Conservation (phyloP, 35 echinoderm and acorn worm genomes). For the Heliocidaris erythrogramma region DNA sequence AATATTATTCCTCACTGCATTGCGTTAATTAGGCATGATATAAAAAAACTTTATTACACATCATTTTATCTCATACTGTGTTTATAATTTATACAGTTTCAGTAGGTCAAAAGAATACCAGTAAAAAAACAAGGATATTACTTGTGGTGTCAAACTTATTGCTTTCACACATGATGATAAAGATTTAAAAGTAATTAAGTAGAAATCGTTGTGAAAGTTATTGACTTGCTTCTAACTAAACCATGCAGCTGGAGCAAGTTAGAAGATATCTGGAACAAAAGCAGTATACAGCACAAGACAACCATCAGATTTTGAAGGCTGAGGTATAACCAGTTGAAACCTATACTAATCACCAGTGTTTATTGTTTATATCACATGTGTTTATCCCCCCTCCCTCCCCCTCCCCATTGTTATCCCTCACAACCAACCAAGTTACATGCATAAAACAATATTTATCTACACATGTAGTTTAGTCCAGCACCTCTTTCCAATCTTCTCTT, state of each 20-base stretch:
- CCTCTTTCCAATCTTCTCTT: neutral
- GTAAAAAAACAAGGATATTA: neutral
- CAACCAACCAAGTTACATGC: neutral
- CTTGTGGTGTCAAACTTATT: too few relatives aligned
- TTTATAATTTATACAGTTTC: neutral
- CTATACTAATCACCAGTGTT: neutral
- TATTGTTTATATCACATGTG: neutral
- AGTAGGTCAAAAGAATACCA: neutral
- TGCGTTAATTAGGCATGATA: too few relatives aligned
- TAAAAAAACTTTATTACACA: too few relatives aligned
- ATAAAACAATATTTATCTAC: neutral
- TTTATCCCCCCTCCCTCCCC: neutral
- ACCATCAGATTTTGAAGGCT: slow-evolving; percentile 72
- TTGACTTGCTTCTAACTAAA: slow-evolving; percentile 21
- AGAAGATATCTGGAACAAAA: slow-evolving; percentile 62
- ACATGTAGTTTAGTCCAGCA: neutral
- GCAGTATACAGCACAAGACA: slow-evolving; percentile 67
- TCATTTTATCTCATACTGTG: neutral
- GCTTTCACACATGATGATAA: neutral
- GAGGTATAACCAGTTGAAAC: slow-evolving; percentile 55
- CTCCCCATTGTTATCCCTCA: neutral
- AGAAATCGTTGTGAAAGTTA: neutral
- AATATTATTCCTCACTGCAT: neutral
- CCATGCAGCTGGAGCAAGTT: slow-evolving; percentile 64
- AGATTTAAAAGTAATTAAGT: neutral